Base-by-base conservation (phyloP, 2,888 invertebrate species). In the Augiades crinisus region DNA sequence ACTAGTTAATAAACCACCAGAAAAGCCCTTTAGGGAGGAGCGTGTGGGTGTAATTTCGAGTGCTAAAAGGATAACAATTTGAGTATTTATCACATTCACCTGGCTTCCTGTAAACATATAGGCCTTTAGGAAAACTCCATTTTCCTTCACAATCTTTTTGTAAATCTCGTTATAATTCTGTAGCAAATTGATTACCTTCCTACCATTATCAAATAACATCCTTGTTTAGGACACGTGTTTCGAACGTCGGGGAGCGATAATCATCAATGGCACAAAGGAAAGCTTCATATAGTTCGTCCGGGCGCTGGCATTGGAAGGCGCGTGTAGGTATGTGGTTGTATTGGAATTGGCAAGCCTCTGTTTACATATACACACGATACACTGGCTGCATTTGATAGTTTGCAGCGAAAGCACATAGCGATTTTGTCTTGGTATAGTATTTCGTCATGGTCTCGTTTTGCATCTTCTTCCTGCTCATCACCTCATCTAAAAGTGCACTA, bases 401-500 rank as follows among this genome's bases (percentile, higher is more conserved):
- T 59, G 38, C 67, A 67, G 0, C 65, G 58, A 16, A 57, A 62
- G 31, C 67, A 67, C 61, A 66, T 58, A 31, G 65, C 57, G 6
- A 40, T 1, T 55, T 68, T 70, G 1, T 67, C 64, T 33, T 70
- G 67, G 61, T 13, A n/a, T 63, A 67, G 24, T 67, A 68, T 31
- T 67, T 62, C 0, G 63, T 66, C 64, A 67, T 66, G 0, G 37
- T 51, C 46, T 65, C 61, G 5, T 19, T 34, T 4, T 53, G 43
- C 21, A 60, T 7, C 47, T 66, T 65, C 31, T 53, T 63, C 30
- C 65, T 47, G 0, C 45, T 16, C 12, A 64, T 24, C 55, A 66
- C 46, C 22, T 67, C 66, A 17, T 64, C 64, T 0, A 65, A 16
- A 7, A 61, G 24, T 5, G 34, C 52, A 2, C 49, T 45, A 22